Conservation (phyloP, 2,797 vertebrate species). For the Muraenolepis orangiensis region DNA sequence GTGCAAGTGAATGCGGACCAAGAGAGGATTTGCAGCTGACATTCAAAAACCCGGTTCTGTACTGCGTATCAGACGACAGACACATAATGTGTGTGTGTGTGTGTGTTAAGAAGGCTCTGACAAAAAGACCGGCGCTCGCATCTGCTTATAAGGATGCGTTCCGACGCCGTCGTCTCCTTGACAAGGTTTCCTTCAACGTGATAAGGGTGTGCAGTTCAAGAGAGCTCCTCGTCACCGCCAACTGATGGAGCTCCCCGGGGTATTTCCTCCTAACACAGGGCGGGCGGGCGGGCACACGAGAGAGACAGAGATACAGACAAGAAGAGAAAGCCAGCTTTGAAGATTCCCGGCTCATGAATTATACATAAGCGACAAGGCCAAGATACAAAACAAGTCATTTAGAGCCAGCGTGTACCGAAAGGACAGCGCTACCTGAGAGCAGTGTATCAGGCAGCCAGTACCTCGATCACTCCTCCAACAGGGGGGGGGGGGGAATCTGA, state of each 20-base stretch:
- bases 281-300: not conserved
- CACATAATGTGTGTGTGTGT: not conserved
- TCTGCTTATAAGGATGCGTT: not conserved
- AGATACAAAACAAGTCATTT: constrained; percentile 42
- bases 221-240: not conserved
- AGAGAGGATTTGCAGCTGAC: too few relatives aligned
- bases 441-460: constrained; percentile 14
- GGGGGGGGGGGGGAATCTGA: not conserved
- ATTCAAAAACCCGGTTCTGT: too few relatives aligned
- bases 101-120: not conserved
- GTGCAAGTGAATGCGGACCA: not conserved
- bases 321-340: constrained; percentile 36
- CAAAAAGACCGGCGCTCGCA: not conserved
- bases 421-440: constrained; percentile 40
- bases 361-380: constrained; percentile 46
- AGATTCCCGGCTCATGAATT: constrained; percentile 61
- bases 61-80: too few relatives aligned
- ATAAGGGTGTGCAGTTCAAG: not conserved
- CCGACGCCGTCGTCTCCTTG: not conserved
- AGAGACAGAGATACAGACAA: not conserved
- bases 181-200: not conserved
- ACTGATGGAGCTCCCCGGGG: not conserved
- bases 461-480: not conserved
- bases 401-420: constrained; percentile 7
- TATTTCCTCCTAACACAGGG: not conserved